A percentile compares a stretch with the other conserved stretches of the same genome.
phyloP scores from a whole-genome alignment of 2,888 invertebrate species.

The Neoaliturus tenellus region DNA sequence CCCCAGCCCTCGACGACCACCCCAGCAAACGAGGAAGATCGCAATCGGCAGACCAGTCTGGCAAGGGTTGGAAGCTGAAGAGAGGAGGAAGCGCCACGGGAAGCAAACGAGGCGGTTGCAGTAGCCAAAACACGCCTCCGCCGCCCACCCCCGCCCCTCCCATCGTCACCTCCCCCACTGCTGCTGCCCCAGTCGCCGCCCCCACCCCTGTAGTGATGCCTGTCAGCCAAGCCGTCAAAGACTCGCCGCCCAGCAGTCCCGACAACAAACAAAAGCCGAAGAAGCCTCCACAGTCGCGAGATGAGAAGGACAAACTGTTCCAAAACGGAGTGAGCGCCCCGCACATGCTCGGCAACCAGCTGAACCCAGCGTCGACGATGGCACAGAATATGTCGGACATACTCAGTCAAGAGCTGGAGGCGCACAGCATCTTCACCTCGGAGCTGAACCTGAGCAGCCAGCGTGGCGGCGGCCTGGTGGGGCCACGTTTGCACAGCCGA shows the following conservation, averaged over 20 bases:
- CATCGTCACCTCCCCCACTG: constrained; percentile 16
- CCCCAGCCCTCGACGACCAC: constrained; percentile 27
- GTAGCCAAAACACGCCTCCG: constrained; percentile 37
- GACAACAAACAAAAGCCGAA: constrained; percentile 66
- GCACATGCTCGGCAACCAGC: constrained; percentile 92
- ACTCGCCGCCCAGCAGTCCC: constrained; percentile 89
- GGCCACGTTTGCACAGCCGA: constrained; percentile 87
- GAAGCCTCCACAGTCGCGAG: constrained; percentile 66
- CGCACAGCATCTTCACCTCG: constrained; percentile 85
- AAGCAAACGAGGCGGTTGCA: constrained; percentile 30
- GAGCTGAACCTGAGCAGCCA: constrained; percentile 73
- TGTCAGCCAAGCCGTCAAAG: constrained; percentile 75
- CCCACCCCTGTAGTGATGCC: constrained; percentile 51
- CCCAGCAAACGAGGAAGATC: constrained; percentile 68
- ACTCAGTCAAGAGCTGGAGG: constrained; percentile 88
- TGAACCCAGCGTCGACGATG: constrained; percentile 91
- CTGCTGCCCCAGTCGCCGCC: neutral
- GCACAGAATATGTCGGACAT: constrained; percentile 93
- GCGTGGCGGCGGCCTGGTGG: constrained; percentile 77
- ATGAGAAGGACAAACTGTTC: constrained; percentile 70
- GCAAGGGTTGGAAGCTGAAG: constrained; percentile 69
- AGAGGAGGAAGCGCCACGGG: constrained; percentile 29
- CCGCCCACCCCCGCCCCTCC: constrained; percentile 9
- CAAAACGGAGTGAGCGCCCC: constrained; percentile 75
- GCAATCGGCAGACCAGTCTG: constrained; percentile 73